Base-by-base conservation (phyloP, 2,797 vertebrate genomes). In the Lerista edwardsae region DNA sequence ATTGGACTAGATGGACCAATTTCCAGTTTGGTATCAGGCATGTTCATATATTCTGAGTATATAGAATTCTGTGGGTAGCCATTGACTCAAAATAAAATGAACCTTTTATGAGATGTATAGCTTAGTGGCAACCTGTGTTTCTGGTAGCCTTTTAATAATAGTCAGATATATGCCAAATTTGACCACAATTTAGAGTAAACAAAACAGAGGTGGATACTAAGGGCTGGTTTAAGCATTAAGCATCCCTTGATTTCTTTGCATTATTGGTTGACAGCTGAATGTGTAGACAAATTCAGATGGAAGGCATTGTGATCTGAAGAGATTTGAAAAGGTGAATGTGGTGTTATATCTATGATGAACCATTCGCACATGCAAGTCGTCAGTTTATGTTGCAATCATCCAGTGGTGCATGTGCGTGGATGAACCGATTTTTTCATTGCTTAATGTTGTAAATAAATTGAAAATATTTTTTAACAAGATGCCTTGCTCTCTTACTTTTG, bases 401-500 rank as follows among this genome's bases (percentile, higher is more conserved):
- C n/a, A 29, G 19, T 31, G 69, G 19, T 39, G 41, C 61, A 44
- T 79, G 36, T 67, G 34, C 29, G 27, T 67, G 29, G 57, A 27
- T 39, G 39, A 76, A 83, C n/a, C 31, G 68, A 34, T 14, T 59
- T 36, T 51, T 68, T 65, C 15, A 1, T 36, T 31, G 34, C 9
- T 83, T 68, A 68, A 19, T n/a, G 69, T 91, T 7, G 21, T 0
- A 3, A 44, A 71, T 55, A n/a, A 82, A 31, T 0, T 79, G 74
- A 86, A 84, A 67, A 86, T 75, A 41, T 47, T 86, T 65, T 2
- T 62, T 47, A 5, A 47, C 65, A 0, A 71, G 69, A 79, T 87
- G 80, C 27, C 69, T 85, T 61, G 25, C 76, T 78, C n/a, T 79
- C 1, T 85, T 72, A 59, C 80, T 84, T 82, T 89, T 94, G 75